Percentiles rank a stretch among this genome's conserved stretches.
Conservation (phyloP, 23 tunicate genomes). For the Ciona savignyi region DNA sequence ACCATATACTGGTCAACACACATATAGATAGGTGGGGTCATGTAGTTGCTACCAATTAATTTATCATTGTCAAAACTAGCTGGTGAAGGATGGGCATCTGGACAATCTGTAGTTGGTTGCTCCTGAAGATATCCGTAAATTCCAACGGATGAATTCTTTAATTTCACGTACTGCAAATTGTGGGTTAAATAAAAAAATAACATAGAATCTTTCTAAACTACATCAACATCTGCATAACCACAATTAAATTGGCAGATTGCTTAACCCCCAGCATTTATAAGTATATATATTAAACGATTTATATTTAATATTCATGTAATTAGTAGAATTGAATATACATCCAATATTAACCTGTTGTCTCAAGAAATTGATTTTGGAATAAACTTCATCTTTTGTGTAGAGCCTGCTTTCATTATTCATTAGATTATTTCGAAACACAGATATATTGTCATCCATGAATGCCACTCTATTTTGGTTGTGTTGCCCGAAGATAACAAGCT, state of each 20-base stretch:
- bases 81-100: not conserved
- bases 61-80: not conserved
- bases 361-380: conserved; percentile 27
- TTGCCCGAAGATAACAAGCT: conserved; percentile 50
- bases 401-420: not conserved
- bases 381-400: conserved; percentile 14
- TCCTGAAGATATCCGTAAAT: conserved; percentile 24
- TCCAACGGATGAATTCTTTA: conserved; percentile 41
- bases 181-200: conserved; percentile 1
- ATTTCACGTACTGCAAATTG: conserved; percentile 22
- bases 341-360: conserved; percentile 25
- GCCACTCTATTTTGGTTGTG: conserved; percentile 30
- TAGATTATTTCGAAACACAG: conserved; percentile 15
- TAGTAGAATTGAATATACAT: not conserved
- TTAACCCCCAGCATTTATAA: no score
- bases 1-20: conserved; percentile 14
- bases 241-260: no score
- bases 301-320: no score
- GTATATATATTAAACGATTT: no score
- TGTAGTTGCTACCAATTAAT: not conserved
- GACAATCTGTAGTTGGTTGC: not conserved
- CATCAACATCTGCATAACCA: no score
- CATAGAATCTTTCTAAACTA: no score
- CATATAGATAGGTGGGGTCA: not conserved
- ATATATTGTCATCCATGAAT: conserved; percentile 35